Percentiles rank a stretch among this genome's conserved stretches.
These are phyloP conservation scores for Syngnathus rostellatus DNA, from an alignment of 2,797 vertebrate genomes.

Conservation along the genomic window DNA sequence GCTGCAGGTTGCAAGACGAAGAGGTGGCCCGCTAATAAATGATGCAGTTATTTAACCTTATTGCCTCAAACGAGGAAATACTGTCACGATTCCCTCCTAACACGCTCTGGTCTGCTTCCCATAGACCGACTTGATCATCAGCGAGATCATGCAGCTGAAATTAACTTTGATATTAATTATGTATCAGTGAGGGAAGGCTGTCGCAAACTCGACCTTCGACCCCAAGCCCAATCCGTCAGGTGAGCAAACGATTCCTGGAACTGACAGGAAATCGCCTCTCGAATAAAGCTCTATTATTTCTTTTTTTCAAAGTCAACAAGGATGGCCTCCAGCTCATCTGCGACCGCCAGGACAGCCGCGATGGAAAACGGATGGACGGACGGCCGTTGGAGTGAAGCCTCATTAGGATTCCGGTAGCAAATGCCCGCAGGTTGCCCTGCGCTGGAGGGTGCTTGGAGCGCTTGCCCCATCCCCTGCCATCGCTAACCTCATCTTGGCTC, in stretches of 20 bases:
- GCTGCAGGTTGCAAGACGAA: conserved; percentile 34
- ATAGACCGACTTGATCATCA: neutral
- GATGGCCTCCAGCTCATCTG: neutral
- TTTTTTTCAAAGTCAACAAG: neutral
- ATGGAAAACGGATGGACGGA: neutral
- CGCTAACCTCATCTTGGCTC: conserved; percentile 29
- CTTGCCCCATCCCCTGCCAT: conserved; percentile 8
- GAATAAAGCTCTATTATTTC: no score
- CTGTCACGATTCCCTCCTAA: neutral
- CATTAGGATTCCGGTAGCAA: neutral
- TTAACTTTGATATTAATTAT: neutral
- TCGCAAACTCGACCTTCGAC: no score
- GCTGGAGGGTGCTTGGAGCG: conserved; percentile 6
- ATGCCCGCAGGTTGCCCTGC: conserved; percentile 11
- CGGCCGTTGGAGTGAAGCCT: neutral
- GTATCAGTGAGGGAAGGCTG: neutral
- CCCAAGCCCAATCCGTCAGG: no score
- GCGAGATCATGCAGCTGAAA: neutral
- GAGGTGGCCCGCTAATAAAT: conserved; percentile 49
- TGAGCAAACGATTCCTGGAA: no score
- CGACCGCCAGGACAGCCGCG: neutral
- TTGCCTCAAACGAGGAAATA: neutral
- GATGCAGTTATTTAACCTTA: conserved; percentile 29
- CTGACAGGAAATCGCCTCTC: no score
- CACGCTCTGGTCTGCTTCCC: neutral